Base-by-base conservation (phyloP, 1,140 invertebrate genomes). In the Nephotettix cincticeps region DNA sequence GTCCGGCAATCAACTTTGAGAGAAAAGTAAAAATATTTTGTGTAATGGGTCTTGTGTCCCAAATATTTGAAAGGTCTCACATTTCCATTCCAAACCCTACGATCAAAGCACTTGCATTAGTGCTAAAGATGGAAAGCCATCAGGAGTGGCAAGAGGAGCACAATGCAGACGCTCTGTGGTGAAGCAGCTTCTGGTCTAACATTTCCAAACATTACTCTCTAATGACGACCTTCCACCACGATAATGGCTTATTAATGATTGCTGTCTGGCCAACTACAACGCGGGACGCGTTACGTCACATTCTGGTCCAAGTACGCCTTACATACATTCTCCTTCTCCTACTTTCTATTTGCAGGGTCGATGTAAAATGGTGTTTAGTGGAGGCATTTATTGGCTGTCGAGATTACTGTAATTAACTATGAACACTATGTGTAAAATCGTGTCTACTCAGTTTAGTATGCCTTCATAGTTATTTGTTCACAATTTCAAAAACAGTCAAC, bases 191-290 rank as follows among this genome's bases (percentile, higher is more conserved):
- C 36, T 54, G 47, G 47, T 54, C 13, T 54, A 54, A 54, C 23
- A 54, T 54, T 54, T 54, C 47, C 47, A 54, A 54, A 54, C 47
- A 54, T 54, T 54, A 54, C 13, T 19, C 47, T 54, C 47, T 54
- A 54, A 54, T 54, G 47, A 54, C 23, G 47, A 54, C 47, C 47
- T 21, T 54, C 47, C 47, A 54, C 47, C 23, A 11, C 47, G 47
- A 54, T 54, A 54, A 54, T 54, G 47, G 23, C 11, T 14, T 54
- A 54, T 54, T 54, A 54, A 54, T 19, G 47, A 54, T 54, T 21
- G 21, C 47, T 54, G 47, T 21, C 47, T 21, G 47, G 47, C 47
- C 47, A 17, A 54, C 47, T 21, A 54, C 47, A 54, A 54, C 23
- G 21, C 11, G 23, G 21, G 47, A 4, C 47, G 4, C 4, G 9